Conservation (phyloP, 2,888 invertebrate species). For the Harpagoxenus sublaevis region DNA sequence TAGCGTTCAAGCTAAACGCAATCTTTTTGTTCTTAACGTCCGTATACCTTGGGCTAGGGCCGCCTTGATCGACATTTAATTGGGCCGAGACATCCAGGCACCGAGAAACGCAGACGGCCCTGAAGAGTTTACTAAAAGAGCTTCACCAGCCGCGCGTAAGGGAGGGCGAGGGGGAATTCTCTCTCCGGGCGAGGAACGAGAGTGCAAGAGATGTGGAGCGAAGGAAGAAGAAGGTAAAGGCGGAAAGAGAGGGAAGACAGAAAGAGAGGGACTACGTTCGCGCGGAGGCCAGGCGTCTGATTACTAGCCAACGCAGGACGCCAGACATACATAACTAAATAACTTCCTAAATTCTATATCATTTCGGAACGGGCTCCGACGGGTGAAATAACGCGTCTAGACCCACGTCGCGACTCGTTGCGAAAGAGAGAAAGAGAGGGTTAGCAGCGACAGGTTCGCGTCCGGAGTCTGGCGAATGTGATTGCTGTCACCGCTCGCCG, state of each 20-base stretch:
- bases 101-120: slow-evolving; percentile 71
- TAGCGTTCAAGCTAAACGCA: slow-evolving; percentile 8
- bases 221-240: slow-evolving; percentile 39
- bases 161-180: slow-evolving; percentile 48
- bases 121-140: slow-evolving; percentile 70
- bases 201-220: slow-evolving; percentile 52
- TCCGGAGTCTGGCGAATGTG: slow-evolving; percentile 18
- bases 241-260: slow-evolving; percentile 29
- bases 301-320: slow-evolving; percentile 77
- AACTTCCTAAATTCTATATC: slow-evolving; percentile 80
- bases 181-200: slow-evolving; percentile 36
- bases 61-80: slow-evolving; percentile 73
- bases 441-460: slow-evolving; percentile 15
- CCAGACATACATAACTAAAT: slow-evolving; percentile 79
- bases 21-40: slow-evolving; percentile 28
- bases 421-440: slow-evolving; percentile 34
- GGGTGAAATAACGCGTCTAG: slow-evolving; percentile 78
- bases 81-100: slow-evolving; percentile 72
- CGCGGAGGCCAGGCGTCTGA: slow-evolving; percentile 77
- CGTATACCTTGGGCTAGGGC: slow-evolving; percentile 61
- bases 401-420: slow-evolving; percentile 60
- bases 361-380: slow-evolving; percentile 74
- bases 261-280: slow-evolving; percentile 61
- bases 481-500: slow-evolving; percentile 25
- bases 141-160: slow-evolving; percentile 64